These are phyloP conservation scores for Limosa lapponica DNA, from an alignment of 2,797 vertebrate genomes.

Conservation along the genomic window DNA sequence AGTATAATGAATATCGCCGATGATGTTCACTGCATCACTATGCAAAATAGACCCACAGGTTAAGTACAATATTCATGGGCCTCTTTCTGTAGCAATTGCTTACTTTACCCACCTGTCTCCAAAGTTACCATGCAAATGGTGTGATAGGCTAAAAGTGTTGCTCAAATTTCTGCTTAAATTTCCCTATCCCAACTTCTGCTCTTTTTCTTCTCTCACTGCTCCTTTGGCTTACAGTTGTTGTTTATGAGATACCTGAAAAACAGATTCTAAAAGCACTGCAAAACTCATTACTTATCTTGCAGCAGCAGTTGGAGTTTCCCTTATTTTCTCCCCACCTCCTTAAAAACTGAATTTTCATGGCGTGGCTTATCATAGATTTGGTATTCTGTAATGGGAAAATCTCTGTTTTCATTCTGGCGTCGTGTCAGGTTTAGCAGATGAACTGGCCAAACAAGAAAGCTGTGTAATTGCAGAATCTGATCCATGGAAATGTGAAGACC, in stretches of 20 bases:
- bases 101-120: background rate
- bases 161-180: background rate
- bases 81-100: conserved; percentile 4
- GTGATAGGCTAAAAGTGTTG: background rate
- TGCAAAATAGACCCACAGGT: background rate
- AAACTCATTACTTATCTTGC: conserved; percentile 31
- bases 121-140: background rate
- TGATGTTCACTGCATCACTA: background rate
- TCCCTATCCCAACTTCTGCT: background rate
- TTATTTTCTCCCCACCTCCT: conserved; percentile 38
- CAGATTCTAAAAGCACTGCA: background rate
- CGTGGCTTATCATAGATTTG: conserved; percentile 53
- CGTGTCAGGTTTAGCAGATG: conserved; percentile 48
- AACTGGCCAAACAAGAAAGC: conserved; percentile 69
- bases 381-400: conserved; percentile 68
- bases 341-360: conserved; percentile 29
- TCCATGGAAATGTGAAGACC: conserved; percentile 35
- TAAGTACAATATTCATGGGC: background rate
- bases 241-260: background rate
- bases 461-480: conserved; percentile 61
- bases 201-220: conserved; percentile 15
- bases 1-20: background rate
- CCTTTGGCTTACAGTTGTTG: background rate
- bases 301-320: conserved; percentile 29
- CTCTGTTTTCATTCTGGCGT: conserved; percentile 58